Evolutionary conservation across 2,888 invertebrate genomes (phyloP).

Genomic region (Nymphalis polychloros): DNA sequence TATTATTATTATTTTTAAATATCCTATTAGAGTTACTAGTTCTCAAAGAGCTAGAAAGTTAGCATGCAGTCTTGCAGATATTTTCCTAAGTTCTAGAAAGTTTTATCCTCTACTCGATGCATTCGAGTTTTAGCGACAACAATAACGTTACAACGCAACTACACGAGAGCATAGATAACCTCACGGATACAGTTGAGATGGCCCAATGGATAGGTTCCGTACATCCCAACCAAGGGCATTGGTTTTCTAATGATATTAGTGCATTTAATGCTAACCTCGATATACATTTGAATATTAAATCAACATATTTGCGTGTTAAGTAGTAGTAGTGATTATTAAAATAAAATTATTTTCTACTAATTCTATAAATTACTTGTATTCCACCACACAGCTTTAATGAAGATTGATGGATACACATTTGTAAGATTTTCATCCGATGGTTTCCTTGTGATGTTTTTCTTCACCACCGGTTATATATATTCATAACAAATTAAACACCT

Average conservation of each 20-base stretch:
- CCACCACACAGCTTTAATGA: too few species aligned
- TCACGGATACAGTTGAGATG: constrained; percentile 6
- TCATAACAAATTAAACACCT: too few species aligned
- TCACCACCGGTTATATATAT: too few species aligned
- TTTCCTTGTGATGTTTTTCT: too few species aligned
- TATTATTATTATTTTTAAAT: too few species aligned
- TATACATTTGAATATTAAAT: neutral
- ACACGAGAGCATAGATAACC: constrained; percentile 2
- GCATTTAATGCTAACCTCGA: neutral
- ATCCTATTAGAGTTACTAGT: too few species aligned
- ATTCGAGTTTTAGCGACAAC: constrained; percentile 9
- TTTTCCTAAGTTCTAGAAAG: constrained; percentile 1
- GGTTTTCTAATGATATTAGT: neutral
- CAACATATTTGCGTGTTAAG: too few species aligned
- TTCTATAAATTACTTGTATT: too few species aligned
- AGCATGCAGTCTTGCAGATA: too few species aligned
- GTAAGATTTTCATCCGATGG: too few species aligned
- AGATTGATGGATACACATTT: too few species aligned
- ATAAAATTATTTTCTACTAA: neutral
- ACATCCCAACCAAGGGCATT: constrained; percentile 4
- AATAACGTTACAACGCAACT: constrained; percentile 1
- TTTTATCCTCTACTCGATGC: constrained; percentile 1
- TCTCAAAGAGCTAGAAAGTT: too few species aligned
- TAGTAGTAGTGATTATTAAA: neutral
- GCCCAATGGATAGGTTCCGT: constrained; percentile 6